phyloP scores from a whole-genome alignment of 2,888 invertebrate genomes.

The Malacosoma neustria region DNA sequence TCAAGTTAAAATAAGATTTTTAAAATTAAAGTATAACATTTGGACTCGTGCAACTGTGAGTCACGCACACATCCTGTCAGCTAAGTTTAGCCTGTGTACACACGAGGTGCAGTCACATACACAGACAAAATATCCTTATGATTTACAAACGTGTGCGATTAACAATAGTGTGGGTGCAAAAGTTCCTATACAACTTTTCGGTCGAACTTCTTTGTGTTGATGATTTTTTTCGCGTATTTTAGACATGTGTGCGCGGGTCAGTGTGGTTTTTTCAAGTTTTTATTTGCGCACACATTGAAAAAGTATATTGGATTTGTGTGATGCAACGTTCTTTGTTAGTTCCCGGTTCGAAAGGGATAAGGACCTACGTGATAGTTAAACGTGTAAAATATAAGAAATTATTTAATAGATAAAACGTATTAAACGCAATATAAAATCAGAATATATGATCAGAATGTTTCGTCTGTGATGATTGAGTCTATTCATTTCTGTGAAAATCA shows the following conservation, averaged over 20 bases:
- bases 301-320: slow-evolving; percentile 37
- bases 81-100: slow-evolving; percentile 62
- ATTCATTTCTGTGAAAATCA: too few relatives aligned
- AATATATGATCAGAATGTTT: too few relatives aligned
- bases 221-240: slow-evolving; percentile 66
- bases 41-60: slow-evolving; percentile 61
- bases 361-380: background rate
- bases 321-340: slow-evolving; percentile 55
- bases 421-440: too few relatives aligned
- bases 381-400: too few relatives aligned
- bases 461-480: too few relatives aligned
- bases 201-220: slow-evolving; percentile 73
- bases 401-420: too few relatives aligned
- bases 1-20: slow-evolving; percentile 19
- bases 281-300: slow-evolving; percentile 36
- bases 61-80: slow-evolving; percentile 39
- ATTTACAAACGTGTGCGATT: slow-evolving; percentile 22
- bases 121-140: slow-evolving; percentile 44
- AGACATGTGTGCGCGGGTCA: slow-evolving; percentile 60
- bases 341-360: background rate
- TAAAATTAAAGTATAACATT: slow-evolving; percentile 35
- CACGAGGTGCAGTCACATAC: slow-evolving; percentile 54
- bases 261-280: slow-evolving; percentile 69
- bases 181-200: slow-evolving; percentile 71
- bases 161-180: slow-evolving; percentile 43